Evolutionary conservation across 2,888 invertebrate genomes (phyloP), one percentile per base, ranked within the genome.

Genomic region (Coleophora flavipennella): DNA sequence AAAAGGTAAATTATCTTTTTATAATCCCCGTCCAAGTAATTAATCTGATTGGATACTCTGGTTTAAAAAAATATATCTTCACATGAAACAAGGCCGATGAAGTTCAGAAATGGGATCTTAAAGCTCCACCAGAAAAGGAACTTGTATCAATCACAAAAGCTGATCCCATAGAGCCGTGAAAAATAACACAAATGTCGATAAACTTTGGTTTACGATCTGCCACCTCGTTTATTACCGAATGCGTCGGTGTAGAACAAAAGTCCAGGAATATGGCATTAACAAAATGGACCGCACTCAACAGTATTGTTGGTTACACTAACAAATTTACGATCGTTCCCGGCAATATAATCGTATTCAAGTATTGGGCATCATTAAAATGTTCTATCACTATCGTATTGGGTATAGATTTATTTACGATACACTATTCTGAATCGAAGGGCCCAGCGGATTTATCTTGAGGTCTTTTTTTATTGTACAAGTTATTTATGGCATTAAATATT

Each of bases 71-170:
- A 67, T 70, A 69, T 67, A 62, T 57, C 47, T 49, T 44, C 50
- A 54, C 55, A 63, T 69, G 72, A 77, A 74, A 75, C 66, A 72
- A 72, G 60, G 49, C 53, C 59, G 60, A 69, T 63, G 60, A 59
- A 67, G 55, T 62, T 62, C 57, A 52, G 55, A 56, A 69, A 68
- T 72, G 73, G 69, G 75, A 77, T 73, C 70, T 64, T 62, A 37
- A 62, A 64, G 61, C 6, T 20, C 20, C 6, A 20, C 3, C 20
- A 20, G 20, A 20, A 20, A 20, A 20, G 61, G 61, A 69, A 69
- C 62, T 66, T 58, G 62, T 75, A 81, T 84, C 81, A 81, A 81
- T 83, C 81, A 78, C 65, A 66, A 67, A 63, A 67, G 55, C 74
- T 78, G 75, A 81, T 75, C 74, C 79, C 59, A 65, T 65, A 64